Evolutionary conservation across 1,140 invertebrate genomes (phyloP).

Genomic region (Scaptodrosophila lebanonensis): DNA sequence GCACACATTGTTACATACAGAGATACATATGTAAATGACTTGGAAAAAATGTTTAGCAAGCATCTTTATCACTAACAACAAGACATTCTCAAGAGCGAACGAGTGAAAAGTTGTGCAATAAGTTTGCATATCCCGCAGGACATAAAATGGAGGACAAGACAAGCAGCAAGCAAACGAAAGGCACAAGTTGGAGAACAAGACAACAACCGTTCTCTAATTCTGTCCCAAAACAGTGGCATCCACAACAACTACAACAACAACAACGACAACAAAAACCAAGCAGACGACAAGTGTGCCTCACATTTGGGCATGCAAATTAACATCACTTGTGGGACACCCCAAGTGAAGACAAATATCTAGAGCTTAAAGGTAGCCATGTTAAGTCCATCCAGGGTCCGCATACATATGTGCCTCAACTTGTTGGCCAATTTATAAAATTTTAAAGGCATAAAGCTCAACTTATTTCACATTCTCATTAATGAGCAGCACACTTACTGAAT

Average conservation of each 20-base stretch:
- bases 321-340: slow-evolving; percentile 12
- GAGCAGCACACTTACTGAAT: neutral
- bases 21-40: slow-evolving; percentile 65
- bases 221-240: slow-evolving; percentile 20
- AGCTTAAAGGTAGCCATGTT: slow-evolving; percentile 53
- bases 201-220: slow-evolving; percentile 58
- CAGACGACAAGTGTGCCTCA: slow-evolving; percentile 46
- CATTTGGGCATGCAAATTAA: slow-evolving; percentile 6
- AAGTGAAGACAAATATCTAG: slow-evolving; percentile 50
- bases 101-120: slow-evolving; percentile 51
- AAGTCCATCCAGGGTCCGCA: slow-evolving; percentile 12
- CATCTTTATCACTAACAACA: slow-evolving; percentile 60
- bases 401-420: slow-evolving; percentile 9
- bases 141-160: slow-evolving; percentile 42
- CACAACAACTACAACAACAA: neutral
- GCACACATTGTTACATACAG: no score
- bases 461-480: slow-evolving; percentile 56
- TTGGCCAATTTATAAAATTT: slow-evolving; percentile 58
- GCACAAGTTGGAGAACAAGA: slow-evolving; percentile 31
- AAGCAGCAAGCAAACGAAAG: slow-evolving; percentile 11
- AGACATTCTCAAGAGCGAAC: no score
- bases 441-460: slow-evolving; percentile 29
- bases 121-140: slow-evolving; percentile 71
- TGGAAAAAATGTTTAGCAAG: slow-evolving; percentile 34
- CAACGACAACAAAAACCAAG: slow-evolving; percentile 13